Conservation (phyloP, 2,888 invertebrate genomes). For the Hirudinaria manillensis region DNA sequence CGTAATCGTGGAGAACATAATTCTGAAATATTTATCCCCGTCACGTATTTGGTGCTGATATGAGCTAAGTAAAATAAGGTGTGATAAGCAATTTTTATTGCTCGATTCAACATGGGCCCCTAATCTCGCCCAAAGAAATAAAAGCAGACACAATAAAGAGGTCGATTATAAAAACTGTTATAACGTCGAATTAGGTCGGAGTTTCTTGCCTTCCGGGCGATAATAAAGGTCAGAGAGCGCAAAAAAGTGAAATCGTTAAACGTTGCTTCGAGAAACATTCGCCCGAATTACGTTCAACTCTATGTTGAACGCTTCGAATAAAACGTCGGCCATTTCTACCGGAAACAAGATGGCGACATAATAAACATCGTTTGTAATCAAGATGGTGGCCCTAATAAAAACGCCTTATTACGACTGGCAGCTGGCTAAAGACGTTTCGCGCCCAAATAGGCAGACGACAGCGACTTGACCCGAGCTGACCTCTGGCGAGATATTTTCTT, state of each 20-base stretch:
- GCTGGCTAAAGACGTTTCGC: slow-evolving; percentile 17
- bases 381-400: slow-evolving; percentile 9
- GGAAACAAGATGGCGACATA: slow-evolving; percentile 7
- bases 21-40: no score
- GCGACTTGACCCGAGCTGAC: background rate
- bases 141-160: no score
- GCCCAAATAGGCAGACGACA: slow-evolving; percentile 16
- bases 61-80: no score
- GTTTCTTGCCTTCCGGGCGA: background rate
- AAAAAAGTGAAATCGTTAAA: slow-evolving; percentile 10
- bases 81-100: no score
- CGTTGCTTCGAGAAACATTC: background rate
- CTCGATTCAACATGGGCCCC: no score
- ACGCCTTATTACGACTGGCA: background rate
- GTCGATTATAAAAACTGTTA: background rate
- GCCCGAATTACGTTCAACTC: background rate
- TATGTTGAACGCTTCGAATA: background rate
- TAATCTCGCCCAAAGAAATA: no score
- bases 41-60: no score
- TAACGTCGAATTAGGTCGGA: background rate
- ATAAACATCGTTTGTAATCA: slow-evolving; percentile 16
- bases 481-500: background rate
- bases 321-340: background rate
- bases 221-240: slow-evolving; percentile 4
- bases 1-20: no score